A percentile compares a stretch with the other conserved stretches of the same genome.
phyloP scores from a whole-genome alignment of 2,797 vertebrate genomes.

The Mionectes olivaceus region DNA sequence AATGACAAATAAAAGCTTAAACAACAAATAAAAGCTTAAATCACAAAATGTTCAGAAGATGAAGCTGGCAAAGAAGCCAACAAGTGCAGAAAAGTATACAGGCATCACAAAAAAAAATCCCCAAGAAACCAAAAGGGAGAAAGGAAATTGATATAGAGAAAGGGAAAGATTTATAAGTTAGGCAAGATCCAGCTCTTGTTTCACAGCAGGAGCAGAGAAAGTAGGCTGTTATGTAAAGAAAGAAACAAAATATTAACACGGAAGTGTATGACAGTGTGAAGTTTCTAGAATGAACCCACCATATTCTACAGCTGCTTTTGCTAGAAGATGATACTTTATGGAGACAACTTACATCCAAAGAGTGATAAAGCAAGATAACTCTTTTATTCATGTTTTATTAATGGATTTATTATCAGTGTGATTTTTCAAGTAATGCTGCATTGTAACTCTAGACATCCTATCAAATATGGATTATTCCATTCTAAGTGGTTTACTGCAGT shows the following conservation, averaged over 20 bases:
- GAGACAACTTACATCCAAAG: background rate
- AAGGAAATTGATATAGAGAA: background rate
- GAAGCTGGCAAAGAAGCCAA: accelerated
- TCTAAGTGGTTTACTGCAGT: background rate
- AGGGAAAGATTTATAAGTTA: background rate
- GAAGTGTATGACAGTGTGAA: background rate
- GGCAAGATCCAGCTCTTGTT: background rate
- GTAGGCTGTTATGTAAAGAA: background rate
- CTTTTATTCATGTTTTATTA: background rate
- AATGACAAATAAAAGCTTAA: background rate
- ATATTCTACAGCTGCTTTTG: background rate
- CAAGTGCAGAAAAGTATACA: background rate
- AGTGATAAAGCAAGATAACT: background rate
- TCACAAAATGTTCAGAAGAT: background rate
- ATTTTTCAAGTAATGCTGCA: background rate
- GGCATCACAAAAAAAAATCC: background rate
- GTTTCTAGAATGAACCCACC: background rate
- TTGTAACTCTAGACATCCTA: background rate
- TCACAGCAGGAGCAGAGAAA: background rate
- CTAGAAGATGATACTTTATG: background rate
- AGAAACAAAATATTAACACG: background rate
- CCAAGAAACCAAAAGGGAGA: background rate
- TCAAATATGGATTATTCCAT: background rate
- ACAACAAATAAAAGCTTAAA: background rate
- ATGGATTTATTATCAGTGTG: background rate